phyloP scores from a whole-genome alignment of 1,140 invertebrate species.

The Agraylea sexmaculata region DNA sequence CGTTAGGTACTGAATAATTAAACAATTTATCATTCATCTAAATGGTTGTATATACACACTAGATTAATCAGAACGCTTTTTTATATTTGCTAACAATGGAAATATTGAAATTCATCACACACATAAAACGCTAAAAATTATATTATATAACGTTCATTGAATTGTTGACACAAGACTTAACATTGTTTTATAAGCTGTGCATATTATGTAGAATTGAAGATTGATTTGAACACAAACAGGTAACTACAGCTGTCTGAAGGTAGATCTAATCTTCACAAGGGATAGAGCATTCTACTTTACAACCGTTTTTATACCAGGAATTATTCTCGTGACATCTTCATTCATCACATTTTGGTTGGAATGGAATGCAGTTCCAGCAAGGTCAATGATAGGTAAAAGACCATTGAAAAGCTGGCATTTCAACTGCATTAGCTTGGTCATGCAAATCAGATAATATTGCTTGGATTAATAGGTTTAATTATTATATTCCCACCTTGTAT shows the following conservation, averaged over 20 bases:
- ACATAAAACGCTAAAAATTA: constrained; percentile 2
- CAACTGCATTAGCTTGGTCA: no score
- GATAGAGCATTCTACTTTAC: constrained; percentile 82
- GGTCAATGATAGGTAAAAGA: constrained; percentile 73
- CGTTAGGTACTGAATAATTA: not conserved
- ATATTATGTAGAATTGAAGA: not conserved
- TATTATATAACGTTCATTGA: constrained; percentile 1
- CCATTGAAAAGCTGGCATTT: no score
- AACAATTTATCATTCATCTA: constrained; percentile 1
- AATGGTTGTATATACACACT: no score
- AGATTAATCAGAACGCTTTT: no score
- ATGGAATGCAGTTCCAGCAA: constrained; percentile 82
- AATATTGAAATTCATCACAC: not conserved
- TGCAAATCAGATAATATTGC: no score
- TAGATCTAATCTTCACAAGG: constrained; percentile 67
- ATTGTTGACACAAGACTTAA: constrained; percentile 1
- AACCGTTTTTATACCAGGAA: constrained; percentile 83
- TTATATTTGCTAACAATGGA: no score
- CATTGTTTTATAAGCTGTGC: not conserved
- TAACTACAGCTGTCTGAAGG: constrained; percentile 83
- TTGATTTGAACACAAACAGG: constrained; percentile 40
- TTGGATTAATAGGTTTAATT: no score
- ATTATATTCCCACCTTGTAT: no score
- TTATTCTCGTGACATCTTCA: constrained; percentile 80
- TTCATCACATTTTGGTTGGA: constrained; percentile 90